Conservation (phyloP, 2,797 vertebrate genomes). For the Aphelocoma californica region DNA sequence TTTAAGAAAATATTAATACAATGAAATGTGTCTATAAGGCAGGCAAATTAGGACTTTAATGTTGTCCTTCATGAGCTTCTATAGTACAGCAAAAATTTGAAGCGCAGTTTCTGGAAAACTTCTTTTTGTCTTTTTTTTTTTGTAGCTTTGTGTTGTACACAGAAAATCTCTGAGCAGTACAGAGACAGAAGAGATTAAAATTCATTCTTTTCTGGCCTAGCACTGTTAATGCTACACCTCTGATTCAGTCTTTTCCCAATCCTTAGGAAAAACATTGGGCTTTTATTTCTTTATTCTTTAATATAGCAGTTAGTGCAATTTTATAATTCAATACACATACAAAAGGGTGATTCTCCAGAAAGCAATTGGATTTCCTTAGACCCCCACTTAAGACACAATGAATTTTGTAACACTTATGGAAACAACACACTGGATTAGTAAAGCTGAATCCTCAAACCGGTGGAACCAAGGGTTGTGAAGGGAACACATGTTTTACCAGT, state of each 20-base stretch:
- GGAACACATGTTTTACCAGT: neutral
- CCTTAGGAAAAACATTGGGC: constrained; percentile 34
- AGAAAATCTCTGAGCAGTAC: constrained; percentile 42
- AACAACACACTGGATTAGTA: neutral
- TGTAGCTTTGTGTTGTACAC: constrained; percentile 43
- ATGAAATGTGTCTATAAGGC: constrained; percentile 62
- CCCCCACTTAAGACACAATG: neutral
- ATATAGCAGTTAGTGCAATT: constrained; percentile 59
- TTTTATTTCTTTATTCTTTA: neutral
- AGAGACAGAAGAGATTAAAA: constrained; percentile 33
- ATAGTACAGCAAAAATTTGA: constrained; percentile 62
- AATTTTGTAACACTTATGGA: neutral
- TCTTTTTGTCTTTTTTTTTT: constrained; percentile 17
- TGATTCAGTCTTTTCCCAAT: neutral
- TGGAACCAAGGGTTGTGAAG: neutral
- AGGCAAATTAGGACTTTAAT: constrained; percentile 55
- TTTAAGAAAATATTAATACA: constrained; percentile 66
- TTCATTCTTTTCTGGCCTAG: constrained; percentile 11
- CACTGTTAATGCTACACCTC: constrained; percentile 16
- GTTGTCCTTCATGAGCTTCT: constrained; percentile 65
- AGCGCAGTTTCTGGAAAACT: constrained; percentile 56
- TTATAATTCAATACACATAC: neutral
- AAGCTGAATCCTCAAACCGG: neutral
- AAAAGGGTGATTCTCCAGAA: constrained; percentile 29
- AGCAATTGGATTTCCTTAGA: neutral